Evolutionary conservation across 2,888 invertebrate species (phyloP).

Genomic region (Trachelus iudaicus): DNA sequence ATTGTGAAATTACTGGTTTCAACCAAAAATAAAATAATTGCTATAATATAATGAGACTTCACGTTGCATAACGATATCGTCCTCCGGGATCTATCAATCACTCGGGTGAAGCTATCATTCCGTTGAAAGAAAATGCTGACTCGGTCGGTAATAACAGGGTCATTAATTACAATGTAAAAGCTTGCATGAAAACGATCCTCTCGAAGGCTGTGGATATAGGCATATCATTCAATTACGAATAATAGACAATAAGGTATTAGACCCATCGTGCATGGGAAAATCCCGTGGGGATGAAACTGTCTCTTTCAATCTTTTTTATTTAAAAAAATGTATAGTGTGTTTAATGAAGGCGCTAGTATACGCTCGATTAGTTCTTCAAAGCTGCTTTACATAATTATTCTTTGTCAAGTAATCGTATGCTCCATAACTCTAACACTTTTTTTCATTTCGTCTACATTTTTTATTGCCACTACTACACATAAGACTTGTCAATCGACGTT

Average conservation of each 20-base stretch:
- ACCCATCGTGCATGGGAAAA: background rate
- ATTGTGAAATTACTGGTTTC: background rate
- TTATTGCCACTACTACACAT: too few species aligned
- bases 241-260: background rate
- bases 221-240: background rate
- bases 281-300: background rate
- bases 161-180: conserved; percentile 22
- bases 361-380: too few species aligned
- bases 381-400: too few species aligned
- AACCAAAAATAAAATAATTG: background rate
- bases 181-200: background rate
- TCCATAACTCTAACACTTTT: too few species aligned
- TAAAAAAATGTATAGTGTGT: background rate
- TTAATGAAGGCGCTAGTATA: background rate
- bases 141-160: conserved; percentile 14
- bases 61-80: background rate
- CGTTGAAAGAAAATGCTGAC: conserved; percentile 19
- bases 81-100: conserved; percentile 20
- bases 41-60: background rate
- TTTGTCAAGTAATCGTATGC: too few species aligned
- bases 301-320: background rate
- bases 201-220: background rate
- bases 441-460: too few species aligned
- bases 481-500: too few species aligned
- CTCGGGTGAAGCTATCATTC: conserved; percentile 15